These are phyloP conservation scores for Sinhomidia bicolor DNA, from an alignment of 2,888 invertebrate genomes.

Conservation along the genomic window DNA sequence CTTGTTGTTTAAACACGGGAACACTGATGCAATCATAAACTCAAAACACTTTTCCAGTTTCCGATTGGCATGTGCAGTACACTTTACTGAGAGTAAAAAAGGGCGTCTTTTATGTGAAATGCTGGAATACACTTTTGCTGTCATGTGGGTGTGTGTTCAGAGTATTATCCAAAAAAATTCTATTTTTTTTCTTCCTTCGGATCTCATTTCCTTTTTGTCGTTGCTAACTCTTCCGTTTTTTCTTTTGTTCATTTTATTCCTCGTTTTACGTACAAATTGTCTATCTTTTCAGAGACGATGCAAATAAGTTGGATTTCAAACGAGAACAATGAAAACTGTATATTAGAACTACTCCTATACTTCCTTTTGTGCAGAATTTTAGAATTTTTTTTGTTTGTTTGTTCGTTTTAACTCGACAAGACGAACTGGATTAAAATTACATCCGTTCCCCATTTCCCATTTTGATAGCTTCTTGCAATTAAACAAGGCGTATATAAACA, in stretches of 20 bases:
- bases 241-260: background rate
- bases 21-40: too few species aligned
- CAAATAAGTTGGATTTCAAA: slow-evolving; percentile 8
- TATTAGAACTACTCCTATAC: too few species aligned
- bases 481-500: too few species aligned
- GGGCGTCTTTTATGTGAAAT: too few species aligned
- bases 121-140: background rate
- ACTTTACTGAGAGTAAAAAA: background rate
- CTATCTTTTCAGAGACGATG: slow-evolving; percentile 49
- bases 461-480: background rate
- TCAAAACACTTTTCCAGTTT: too few species aligned
- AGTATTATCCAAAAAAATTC: background rate
- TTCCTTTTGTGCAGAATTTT: background rate
- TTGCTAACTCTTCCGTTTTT: background rate
- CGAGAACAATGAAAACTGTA: background rate
- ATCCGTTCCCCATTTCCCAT: slow-evolving; percentile 5
- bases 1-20: too few species aligned
- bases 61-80: background rate
- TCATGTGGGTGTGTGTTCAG: background rate
- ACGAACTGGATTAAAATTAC: slow-evolving; percentile 58
- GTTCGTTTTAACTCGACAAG: background rate
- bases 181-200: background rate
- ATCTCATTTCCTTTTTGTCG: slow-evolving; percentile 37
- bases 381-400: background rate
- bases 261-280: background rate